A percentile compares a stretch with the other conserved stretches of the same genome.
Conservation (phyloP, 1,140 invertebrate species). For the Drosophila asahinai region DNA sequence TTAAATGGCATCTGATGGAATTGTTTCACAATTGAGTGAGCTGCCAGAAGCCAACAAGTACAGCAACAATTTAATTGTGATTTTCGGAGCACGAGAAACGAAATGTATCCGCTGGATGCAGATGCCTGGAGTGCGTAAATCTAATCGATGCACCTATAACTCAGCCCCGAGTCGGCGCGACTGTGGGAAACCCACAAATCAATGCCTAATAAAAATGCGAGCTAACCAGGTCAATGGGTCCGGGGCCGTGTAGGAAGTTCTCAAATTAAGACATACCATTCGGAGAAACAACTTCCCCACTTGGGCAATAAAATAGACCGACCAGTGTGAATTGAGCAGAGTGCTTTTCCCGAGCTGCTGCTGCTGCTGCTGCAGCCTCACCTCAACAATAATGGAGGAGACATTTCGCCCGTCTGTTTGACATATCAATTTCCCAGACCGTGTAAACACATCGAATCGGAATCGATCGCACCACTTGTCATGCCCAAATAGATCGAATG, state of each 20-base stretch:
- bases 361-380: neutral
- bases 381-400: slow-evolving; percentile 24
- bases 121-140: slow-evolving; percentile 5
- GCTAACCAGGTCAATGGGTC: slow-evolving; percentile 40
- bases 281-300: slow-evolving; percentile 37
- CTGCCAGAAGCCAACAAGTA: neutral
- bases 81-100: neutral
- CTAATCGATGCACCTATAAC: slow-evolving; percentile 21
- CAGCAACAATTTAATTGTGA: slow-evolving; percentile 8
- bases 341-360: slow-evolving; percentile 14
- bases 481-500: slow-evolving; percentile 71
- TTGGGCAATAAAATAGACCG: slow-evolving; percentile 25
- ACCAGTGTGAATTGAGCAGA: slow-evolving; percentile 31
- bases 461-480: slow-evolving; percentile 77
- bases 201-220: slow-evolving; percentile 34
- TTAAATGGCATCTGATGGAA: neutral
- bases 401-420: slow-evolving; percentile 49
- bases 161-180: neutral
- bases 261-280: slow-evolving; percentile 42
- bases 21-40: neutral
- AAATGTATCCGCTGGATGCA: slow-evolving; percentile 9
- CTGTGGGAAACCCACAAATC: slow-evolving; percentile 42
- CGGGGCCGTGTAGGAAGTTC: slow-evolving; percentile 30
- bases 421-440: slow-evolving; percentile 75
- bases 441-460: slow-evolving; percentile 71